Evolutionary conservation across 2,113 vertebrate genomes (phyloP), one percentile per base, ranked within the genome.

Genomic region (Carlito syrichta): DNA sequence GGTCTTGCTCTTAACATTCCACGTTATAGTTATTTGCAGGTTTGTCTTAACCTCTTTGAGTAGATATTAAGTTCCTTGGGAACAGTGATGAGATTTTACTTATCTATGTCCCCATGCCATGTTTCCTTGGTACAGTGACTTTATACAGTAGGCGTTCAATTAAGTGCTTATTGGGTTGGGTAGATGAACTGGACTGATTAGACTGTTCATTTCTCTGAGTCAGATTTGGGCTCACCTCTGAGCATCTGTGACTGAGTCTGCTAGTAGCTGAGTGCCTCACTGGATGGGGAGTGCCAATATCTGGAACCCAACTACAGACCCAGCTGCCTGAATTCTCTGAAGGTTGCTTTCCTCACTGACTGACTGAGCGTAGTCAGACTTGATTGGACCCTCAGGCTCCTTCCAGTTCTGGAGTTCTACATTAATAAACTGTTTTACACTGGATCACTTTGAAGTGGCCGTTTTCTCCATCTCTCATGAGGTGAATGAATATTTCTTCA

Each of bases 401-500:
- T 78, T 89, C 66, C 16, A 23, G 38, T 73, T 79, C 50, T 89
- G 5, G 16, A 85, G 76, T 52, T 58, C 86, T 73, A 19, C 48
- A 66, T 83, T 68, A 90, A 60, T 38, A 85, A 98, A 94, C 94
- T 96, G 6, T 96, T 97, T 97, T 97, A 93, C 90, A 89, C 76
- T 94, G 96, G 95, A 97, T 97, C 69, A 86, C 98, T 98, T 81
- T 89, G 88, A 95, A 95, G 91, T 71, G 63, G 69, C 76, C 52
- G 20, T 40, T 68, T 91, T 54, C 25, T 6, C 25, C 30, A 27
- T 96, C 89, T 97, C 22, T 17, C 58, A 5, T 68, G 45, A 97
- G 96, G 89, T 86, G 96, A 97, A 96, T 96, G 96, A 97, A 91
- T 40, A 54, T 98, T 98, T 98, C 95, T 98, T 98, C 95, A 97